phyloP scores from a whole-genome alignment of 2,113 vertebrate species.

The Chitala chitala region DNA sequence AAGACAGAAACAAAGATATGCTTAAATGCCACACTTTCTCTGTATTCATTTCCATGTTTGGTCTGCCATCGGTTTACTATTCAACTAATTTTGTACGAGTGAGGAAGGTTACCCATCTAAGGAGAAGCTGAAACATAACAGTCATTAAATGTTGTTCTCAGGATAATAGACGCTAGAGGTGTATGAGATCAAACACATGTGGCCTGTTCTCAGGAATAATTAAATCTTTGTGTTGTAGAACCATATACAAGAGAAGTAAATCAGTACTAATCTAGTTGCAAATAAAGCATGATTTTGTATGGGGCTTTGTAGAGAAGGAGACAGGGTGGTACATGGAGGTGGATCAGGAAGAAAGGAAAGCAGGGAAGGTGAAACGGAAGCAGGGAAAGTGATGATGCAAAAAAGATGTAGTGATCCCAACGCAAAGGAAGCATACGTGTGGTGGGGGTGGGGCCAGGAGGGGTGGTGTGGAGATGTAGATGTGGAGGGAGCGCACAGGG shows the following conservation, averaged over 20 bases:
- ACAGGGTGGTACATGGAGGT: conserved; percentile 34
- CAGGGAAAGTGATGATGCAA: conserved; percentile 49
- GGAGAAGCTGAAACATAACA: too few species aligned
- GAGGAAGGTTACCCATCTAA: too few species aligned
- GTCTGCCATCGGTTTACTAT: too few species aligned
- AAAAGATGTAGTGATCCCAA: conserved; percentile 9
- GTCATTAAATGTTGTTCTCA: background rate
- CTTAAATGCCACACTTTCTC: too few species aligned
- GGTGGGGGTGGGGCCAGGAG: conserved; percentile 26
- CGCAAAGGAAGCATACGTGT: too few species aligned
- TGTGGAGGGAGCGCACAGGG: conserved; percentile 30
- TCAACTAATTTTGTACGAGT: too few species aligned
- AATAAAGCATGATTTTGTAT: background rate
- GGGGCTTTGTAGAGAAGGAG: conserved; percentile 1
- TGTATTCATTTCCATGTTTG: too few species aligned
- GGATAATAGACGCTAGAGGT: too few species aligned
- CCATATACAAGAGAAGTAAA: background rate
- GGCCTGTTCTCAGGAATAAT: too few species aligned
- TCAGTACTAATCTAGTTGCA: background rate
- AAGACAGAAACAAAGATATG: too few species aligned
- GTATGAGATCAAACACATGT: background rate
- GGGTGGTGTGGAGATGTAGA: conserved; percentile 34
- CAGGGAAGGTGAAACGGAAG: conserved; percentile 26
- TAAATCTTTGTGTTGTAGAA: background rate
- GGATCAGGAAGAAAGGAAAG: conserved; percentile 53